Base-by-base conservation (phyloP, 2,797 vertebrate genomes). In the Scolopax rusticola region DNA sequence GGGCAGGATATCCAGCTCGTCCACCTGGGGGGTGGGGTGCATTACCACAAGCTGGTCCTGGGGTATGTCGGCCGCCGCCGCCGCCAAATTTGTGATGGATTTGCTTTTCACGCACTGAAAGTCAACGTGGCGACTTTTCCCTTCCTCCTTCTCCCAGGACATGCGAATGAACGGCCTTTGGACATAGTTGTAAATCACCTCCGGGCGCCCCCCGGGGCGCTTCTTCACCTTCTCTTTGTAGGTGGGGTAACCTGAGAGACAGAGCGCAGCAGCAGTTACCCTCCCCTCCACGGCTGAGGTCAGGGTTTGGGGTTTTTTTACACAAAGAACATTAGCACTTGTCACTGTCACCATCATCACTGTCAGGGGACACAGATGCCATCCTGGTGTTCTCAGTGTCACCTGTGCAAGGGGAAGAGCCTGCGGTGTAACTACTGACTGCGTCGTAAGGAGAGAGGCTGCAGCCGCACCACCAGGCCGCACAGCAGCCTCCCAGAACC, bases 151-250 rank as follows among this genome's bases (percentile, higher is more conserved):
- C 97, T 99, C 99, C 99, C 99, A 99, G 4, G 99, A 99, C 99
- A 99, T 99, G 84, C 99, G 98, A 97, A 99, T 99, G 96, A 99
- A 99, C 3, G 99, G 99, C 94, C 99, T 98, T 97, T 99, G 99
- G 89, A 99, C 99, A 5, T 99, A 99, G 98, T 99, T 99, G 97
- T 99, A 99, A 95, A 99, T 99, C 53, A 99, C 99, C 97, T 99
- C 99, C 0, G 99, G 99, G 57, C 99, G 98, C 47, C 99, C 99
- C 0, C 99, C 99, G 1, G 99, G 99, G 36, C 99, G 98, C 97
- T 99, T 99, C 97, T 99, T 99, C 90, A 99, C 99, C 90, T 99
- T 99, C 97, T 99, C 99, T 97, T 99, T 99, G 97, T 99, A 99
- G 2, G 99, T 99, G 7, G 99, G 99, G 97, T 99, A 99, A 73